phyloP scores from a whole-genome alignment of 2,888 invertebrate genomes.

The Chironomus tentans region DNA sequence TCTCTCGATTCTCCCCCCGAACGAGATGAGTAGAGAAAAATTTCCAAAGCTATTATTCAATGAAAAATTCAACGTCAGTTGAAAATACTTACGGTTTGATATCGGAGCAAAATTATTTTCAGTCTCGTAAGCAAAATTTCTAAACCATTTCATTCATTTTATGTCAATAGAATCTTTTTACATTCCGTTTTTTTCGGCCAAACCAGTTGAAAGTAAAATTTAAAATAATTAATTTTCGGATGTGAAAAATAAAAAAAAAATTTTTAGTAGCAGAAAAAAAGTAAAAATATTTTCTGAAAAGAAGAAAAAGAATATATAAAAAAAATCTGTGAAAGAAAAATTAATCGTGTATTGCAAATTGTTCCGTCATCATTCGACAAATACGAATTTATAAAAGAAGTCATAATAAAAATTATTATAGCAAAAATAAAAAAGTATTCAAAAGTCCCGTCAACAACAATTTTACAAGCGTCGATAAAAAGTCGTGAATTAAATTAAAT shows the following conservation, averaged over 20 bases:
- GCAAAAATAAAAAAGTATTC: not conserved
- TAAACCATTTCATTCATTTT: conserved; percentile 1
- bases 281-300: not conserved
- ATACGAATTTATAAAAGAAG: not conserved
- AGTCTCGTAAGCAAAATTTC: conserved; percentile 22
- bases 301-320: not conserved
- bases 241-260: not conserved
- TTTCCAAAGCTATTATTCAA: not conserved
- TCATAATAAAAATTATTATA: not conserved
- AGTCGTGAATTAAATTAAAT: conserved; percentile 11
- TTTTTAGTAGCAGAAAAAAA: not conserved
- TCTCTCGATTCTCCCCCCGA: not conserved
- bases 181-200: conserved; percentile 1
- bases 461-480: not conserved
- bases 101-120: conserved; percentile 19
- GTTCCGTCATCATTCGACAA: not conserved
- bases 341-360: not conserved
- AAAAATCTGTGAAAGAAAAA: not conserved
- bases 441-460: too few species aligned
- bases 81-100: conserved; percentile 25
- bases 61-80: conserved; percentile 23
- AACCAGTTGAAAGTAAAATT: not conserved
- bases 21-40: not conserved
- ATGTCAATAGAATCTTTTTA: not conserved
- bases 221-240: not conserved